phyloP scores from a whole-genome alignment of 2,888 invertebrate species.

The Melinopterus prodromus region DNA sequence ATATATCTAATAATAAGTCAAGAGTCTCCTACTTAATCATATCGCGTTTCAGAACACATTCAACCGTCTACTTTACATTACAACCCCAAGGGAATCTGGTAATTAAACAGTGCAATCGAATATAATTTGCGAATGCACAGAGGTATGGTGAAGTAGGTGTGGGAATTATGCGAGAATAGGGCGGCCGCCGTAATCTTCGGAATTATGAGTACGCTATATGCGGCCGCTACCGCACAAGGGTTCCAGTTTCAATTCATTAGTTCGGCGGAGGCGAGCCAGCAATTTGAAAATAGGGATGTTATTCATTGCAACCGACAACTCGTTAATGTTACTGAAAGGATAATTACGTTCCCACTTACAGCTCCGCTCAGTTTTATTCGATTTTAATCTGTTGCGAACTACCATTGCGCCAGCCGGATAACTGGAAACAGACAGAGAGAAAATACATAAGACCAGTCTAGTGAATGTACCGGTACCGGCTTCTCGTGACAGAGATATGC shows the following conservation, averaged over 20 bases:
- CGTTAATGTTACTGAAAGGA: conserved; percentile 26
- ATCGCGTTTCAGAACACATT: too few species aligned
- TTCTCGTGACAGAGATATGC: too few species aligned
- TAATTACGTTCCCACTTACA: conserved; percentile 24
- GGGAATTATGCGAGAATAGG: background rate
- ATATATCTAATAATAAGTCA: too few species aligned
- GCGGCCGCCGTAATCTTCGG: conserved; percentile 14
- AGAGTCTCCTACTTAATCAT: too few species aligned
- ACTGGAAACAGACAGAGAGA: too few species aligned
- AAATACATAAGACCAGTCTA: too few species aligned
- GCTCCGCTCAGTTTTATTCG: conserved; percentile 20
- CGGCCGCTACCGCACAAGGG: conserved; percentile 12
- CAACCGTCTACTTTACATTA: background rate
- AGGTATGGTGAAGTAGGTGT: background rate
- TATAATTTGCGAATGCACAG: background rate
- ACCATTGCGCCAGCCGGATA: background rate
- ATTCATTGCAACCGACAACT: conserved; percentile 19
- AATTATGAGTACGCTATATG: conserved; percentile 18
- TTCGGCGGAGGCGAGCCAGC: conserved; percentile 18
- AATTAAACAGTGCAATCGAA: background rate
- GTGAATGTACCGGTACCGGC: too few species aligned
- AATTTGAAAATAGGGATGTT: conserved; percentile 25
- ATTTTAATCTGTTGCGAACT: background rate
- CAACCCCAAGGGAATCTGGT: background rate
- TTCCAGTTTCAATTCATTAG: conserved; percentile 22